A percentile compares a stretch with the other conserved stretches of the same genome.
These are phyloP conservation scores for Pteropus alecto DNA, from an alignment of 2,113 vertebrate species.

Conservation along the genomic window DNA sequence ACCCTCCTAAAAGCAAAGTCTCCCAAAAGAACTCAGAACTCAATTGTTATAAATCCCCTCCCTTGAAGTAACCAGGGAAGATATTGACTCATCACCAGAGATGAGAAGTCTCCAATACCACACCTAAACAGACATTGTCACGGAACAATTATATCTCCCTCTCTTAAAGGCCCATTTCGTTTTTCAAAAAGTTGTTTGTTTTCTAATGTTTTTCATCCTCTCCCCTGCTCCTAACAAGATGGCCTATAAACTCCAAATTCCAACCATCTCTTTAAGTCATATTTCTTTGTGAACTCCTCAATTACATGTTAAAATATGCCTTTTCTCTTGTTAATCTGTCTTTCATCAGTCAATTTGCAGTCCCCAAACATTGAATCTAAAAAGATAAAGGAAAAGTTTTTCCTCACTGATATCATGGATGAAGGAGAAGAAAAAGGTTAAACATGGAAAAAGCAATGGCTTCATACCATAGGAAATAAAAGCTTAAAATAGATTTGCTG, in stretches of 20 bases:
- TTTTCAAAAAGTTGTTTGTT: neutral
- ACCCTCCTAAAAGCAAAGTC: neutral
- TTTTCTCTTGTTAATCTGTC: neutral
- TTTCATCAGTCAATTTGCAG: neutral
- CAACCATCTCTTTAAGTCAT: neutral
- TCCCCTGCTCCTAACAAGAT: neutral
- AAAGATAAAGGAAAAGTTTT: neutral
- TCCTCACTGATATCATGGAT: neutral
- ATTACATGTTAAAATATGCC: neutral
- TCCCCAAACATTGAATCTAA: neutral
- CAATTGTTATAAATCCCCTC: neutral
- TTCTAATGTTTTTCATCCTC: neutral
- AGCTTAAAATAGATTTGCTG: neutral
- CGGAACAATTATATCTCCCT: neutral
- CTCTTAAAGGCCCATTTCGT: neutral
- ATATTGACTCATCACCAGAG: neutral
- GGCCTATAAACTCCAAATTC: neutral
- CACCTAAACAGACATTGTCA: neutral
- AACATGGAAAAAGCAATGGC: neutral
- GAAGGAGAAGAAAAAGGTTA: neutral
- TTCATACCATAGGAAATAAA: constrained; percentile 10
- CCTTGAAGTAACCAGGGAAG: neutral
- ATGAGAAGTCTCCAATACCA: neutral
- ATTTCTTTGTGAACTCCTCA: neutral
- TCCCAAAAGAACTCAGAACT: neutral